Conservation (phyloP, 2,797 vertebrate species). For the Cuniculus paca region DNA sequence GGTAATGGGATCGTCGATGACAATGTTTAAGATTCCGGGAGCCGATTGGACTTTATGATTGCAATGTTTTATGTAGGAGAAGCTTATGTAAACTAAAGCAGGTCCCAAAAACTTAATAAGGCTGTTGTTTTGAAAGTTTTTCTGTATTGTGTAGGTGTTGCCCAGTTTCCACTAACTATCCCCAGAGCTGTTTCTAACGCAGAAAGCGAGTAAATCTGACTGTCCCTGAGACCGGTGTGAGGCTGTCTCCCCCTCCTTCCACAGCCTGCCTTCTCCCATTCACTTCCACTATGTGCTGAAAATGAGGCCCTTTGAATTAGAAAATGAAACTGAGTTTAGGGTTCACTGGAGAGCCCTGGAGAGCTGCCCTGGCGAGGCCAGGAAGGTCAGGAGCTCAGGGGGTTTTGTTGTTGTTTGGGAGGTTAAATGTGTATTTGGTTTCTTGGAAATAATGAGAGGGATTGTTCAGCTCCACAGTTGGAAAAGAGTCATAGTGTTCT, state of each 20-base stretch:
- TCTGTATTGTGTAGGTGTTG: not conserved
- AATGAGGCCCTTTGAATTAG: constrained; percentile 32
- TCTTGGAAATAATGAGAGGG: constrained; percentile 73
- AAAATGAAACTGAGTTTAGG: constrained; percentile 61
- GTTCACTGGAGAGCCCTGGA: constrained; percentile 15
- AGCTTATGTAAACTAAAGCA: constrained; percentile 40
- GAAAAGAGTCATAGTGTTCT: constrained; percentile 74
- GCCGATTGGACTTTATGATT: constrained; percentile 21
- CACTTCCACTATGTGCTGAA: not conserved
- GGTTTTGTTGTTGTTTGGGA: constrained; percentile 36
- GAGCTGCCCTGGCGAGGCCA: not conserved
- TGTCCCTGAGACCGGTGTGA: not conserved
- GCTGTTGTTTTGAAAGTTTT: not conserved
- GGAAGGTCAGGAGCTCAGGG: not conserved
- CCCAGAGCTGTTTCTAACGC: not conserved
- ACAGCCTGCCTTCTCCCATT: not conserved
- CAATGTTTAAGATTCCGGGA: constrained; percentile 38
- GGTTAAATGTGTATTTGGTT: constrained; percentile 70
- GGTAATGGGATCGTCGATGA: constrained; percentile 53
- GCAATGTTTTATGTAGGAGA: constrained; percentile 42
- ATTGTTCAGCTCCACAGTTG: constrained; percentile 41
- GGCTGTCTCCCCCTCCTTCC: not conserved
- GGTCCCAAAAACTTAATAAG: constrained; percentile 43
- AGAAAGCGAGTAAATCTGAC: not conserved
- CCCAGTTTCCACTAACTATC: not conserved